Percentiles rank a stretch among this genome's conserved stretches.
Evolutionary conservation across 2,888 invertebrate genomes (phyloP).

Genomic region (Mythimna lalbum): DNA sequence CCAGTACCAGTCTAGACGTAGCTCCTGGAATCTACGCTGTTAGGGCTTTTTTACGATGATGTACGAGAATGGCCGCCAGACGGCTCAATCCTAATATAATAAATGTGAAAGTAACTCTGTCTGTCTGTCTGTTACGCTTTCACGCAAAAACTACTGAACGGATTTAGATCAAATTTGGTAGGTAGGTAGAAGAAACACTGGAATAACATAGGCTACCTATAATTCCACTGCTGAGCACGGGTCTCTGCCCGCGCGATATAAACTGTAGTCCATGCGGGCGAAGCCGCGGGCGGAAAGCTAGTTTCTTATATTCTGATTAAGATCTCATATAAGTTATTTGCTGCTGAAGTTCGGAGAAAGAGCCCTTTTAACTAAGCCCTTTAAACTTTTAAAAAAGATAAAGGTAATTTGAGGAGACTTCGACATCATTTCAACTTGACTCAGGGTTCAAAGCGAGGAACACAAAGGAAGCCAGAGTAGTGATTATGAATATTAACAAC

Average conservation of each 20-base stretch:
- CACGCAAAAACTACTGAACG: too few relatives aligned
- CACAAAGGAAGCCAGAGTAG: conserved; percentile 32
- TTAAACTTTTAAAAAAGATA: too few relatives aligned
- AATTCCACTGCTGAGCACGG: too few relatives aligned
- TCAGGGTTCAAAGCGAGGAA: conserved; percentile 7
- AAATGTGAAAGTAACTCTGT: too few relatives aligned
- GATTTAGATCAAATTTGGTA: too few relatives aligned
- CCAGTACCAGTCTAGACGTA: not conserved
- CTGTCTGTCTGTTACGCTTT: too few relatives aligned
- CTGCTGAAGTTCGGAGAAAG: not conserved
- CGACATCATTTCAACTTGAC: conserved; percentile 17
- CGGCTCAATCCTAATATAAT: too few relatives aligned
- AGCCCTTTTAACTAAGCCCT: not conserved
- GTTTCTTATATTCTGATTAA: not conserved
- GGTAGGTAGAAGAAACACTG: too few relatives aligned
- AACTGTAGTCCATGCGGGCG: too few relatives aligned
- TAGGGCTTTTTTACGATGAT: conserved; percentile 3
- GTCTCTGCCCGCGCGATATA: too few relatives aligned
- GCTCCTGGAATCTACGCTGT: not conserved
- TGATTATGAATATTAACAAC: conserved; percentile 42
- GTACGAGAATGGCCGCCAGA: not conserved
- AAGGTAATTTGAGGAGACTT: conserved; percentile 15
- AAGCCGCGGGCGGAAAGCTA: too few relatives aligned
- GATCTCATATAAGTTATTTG: not conserved
- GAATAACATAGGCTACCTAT: too few relatives aligned